Evolutionary conservation across 1,140 invertebrate genomes (phyloP), one percentile per base, ranked within the genome.

Genomic region (Drosophila punjabiensis): DNA sequence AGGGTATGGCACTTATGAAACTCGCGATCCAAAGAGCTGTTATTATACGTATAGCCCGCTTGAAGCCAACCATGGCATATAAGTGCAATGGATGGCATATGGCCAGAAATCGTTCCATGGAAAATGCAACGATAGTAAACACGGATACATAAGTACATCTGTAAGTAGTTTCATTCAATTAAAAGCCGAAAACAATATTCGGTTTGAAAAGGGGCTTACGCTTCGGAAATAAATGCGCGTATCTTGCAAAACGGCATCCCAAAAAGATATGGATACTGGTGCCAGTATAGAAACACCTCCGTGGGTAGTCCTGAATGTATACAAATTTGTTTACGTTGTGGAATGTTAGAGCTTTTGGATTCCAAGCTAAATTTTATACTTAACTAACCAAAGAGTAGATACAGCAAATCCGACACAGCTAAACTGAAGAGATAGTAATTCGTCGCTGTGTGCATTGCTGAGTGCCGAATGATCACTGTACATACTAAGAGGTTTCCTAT

Each of bases 351-450:
- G 8, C 18, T 8, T 8, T 20, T 53, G 6, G 14, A 14, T 10
- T 50, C 1, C 14, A 5, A 18, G 11, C 28, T 16, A 45, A 47
- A 10, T 37, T 16, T 28, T 30, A 13, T 30, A 20, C n/a, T 55
- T 50, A 93, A 71, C 95, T 95, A 91, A 97, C 96, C 96, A 79
- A 97, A 95, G 16, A 96, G 92, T n/a, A 97, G 93, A 70, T 97
- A 94, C 41, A 95, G 95, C 10, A 97, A 92, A 93, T 97, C 97
- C 6, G 96, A 97, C 32, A 97, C 94, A 0, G 97, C 96, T 81
- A 97, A 93, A 92, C 96, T 98, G 93, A 99, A 98, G 74, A 99
- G 95, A 93, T 99, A 99, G 89, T 98, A 99, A 91, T 99, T 99
- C 0, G 97, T 98, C 0, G 97, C 96, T 2, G 96, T 97, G 79